Base-by-base conservation (phyloP, 2,113 vertebrate species). In the Tetraodon nigroviridis region DNA sequence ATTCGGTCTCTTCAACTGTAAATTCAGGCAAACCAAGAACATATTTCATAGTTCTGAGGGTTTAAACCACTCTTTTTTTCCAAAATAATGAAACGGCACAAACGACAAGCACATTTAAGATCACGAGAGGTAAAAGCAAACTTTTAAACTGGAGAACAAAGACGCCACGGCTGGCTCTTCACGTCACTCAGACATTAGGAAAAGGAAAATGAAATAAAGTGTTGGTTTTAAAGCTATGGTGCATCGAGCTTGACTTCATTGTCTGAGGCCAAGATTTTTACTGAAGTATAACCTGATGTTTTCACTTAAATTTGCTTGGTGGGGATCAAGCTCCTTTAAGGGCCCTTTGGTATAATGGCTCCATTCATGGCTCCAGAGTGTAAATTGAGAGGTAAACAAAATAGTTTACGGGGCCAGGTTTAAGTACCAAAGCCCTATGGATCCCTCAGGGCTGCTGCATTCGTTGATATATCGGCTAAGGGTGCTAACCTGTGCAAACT, bases 301-400 rank as follows among this genome's bases (percentile, higher is more conserved):
- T 76, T 56, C 21, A 67, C 58, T 51, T 69, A 59, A 50, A 73
- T 80, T 68, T 64, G 56, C 72, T 65, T 75, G 67, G 80, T 51
- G 69, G 24, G 50, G 14, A 27, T 51, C 21, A 6, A 20, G 14
- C 17, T 37, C 67, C 46, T 75, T 67, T 63, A 61, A 58, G 44
- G 60, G 58, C 45, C 37, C 42, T 65, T 40, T 51, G 48, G 54
- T 69, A 82, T 68, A 85, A 37, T 73, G 64, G 18, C 24, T 41
- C 63, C 68, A 78, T 86, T 86, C 57, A 88, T 32, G 51, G 15
- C 27, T 55, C 44, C 17, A 13, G 61, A 61, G 75, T 73, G 73
- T 78, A 83, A 84, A 84, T 47, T 82, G 75, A 71, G 69, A 69
- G 52, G 60, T 70, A 81, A 86, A 84, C 76, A 82, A 84, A 84